Evolutionary conservation across 2,113 vertebrate genomes (phyloP).

Genomic region (Vombatus ursinus): DNA sequence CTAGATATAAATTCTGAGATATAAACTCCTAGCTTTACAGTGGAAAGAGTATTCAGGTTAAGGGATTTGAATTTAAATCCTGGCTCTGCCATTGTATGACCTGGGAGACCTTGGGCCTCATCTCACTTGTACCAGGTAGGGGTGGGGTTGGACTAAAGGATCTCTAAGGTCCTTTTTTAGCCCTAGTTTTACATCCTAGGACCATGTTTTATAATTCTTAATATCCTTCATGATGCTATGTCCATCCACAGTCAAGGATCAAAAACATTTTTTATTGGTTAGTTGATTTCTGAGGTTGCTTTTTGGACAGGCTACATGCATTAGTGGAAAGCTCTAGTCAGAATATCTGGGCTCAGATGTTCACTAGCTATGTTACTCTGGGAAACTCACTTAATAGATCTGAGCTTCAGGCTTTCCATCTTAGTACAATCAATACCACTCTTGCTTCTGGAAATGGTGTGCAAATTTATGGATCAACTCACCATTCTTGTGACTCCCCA

Average conservation of each 20-base stretch:
- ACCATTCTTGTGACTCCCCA: background rate
- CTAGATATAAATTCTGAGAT: background rate
- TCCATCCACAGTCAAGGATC: background rate
- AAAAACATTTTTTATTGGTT: background rate
- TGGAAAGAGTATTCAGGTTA: background rate
- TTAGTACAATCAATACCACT: background rate
- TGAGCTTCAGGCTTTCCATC: background rate
- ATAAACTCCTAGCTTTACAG: background rate
- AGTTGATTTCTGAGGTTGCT: background rate
- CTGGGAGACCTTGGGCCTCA: background rate
- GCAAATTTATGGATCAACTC: background rate
- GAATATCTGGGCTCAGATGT: background rate
- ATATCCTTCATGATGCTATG: background rate
- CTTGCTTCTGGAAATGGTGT: background rate
- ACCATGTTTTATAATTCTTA: background rate
- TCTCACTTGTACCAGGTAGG: background rate
- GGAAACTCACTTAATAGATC: background rate
- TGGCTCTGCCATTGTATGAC: background rate
- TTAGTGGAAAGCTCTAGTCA: background rate
- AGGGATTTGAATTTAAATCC: background rate
- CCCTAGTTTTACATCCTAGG: background rate
- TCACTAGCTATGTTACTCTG: background rate
- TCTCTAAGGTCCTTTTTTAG: background rate
- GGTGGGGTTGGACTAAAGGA: background rate
- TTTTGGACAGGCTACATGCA: background rate